Base-by-base conservation (phyloP, 2,888 invertebrate genomes). In the Caenorhabditis becei region DNA sequence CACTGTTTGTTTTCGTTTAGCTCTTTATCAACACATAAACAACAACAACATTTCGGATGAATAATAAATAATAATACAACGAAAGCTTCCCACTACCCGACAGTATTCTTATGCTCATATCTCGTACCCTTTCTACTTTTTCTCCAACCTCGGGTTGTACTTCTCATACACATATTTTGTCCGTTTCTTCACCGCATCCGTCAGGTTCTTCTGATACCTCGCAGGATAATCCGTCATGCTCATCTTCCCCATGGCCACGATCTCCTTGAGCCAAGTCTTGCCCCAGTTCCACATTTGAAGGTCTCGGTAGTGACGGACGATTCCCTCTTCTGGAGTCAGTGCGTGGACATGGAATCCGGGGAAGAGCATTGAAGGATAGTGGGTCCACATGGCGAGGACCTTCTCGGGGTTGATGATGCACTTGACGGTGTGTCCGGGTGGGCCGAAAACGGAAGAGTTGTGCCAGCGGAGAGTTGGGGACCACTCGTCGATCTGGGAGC, bases 251-350 rank as follows among this genome's bases (percentile, higher is more conserved):
- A 80, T 47, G 20, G 53, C 56, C 23, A 74, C 41, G 5, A 80
- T 69, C 44, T 69, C 80, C 24, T 74, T 74, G 7, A 80, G 28
- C 80, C 80, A 80, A 10, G 67, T 80, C 20, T 70, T 75, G 20
- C 80, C 80, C 80, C 80, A 80, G 49, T 75, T 70, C 74, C 75
- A 74, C 67, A 75, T 74, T 58, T 32, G 37, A 28, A 70, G 67
- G 49, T 80, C 80, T 63, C 80, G 59, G 20, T 80, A 80, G 26
- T 80, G 80, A 14, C 80, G 51, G 23, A 80, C 70, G 28, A 80
- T 69, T 32, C 80, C 80, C 26, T 75, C 80, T 35, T 75, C 70
- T 54, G 80, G 41, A 26, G 16, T 63, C 24, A 80, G 24, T 1
- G 35, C 44, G n/a, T 70, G 58, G 16, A 69, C 26, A 16, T 41